Evolutionary conservation across 2,888 invertebrate species (phyloP), one percentile per base, ranked within the genome.

Genomic region (Ophion costatus): DNA sequence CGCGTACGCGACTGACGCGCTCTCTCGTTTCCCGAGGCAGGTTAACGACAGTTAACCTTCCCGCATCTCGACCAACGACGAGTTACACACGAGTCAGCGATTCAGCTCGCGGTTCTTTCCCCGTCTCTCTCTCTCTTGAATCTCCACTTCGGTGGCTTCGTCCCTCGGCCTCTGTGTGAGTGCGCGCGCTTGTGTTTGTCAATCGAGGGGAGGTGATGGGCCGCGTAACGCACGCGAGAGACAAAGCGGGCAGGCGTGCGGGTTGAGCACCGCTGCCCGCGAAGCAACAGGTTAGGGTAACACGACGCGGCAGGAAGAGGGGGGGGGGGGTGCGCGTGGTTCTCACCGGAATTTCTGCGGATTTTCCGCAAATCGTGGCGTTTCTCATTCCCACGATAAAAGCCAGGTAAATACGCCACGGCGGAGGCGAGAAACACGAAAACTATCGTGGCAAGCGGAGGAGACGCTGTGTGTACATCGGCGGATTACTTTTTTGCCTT

Each of bases 41-140:
- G 91, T 91, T 92, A 92, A 91, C 88, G 88, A 88, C 87, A 89
- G 90, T 92, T 92, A 90, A 92, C 92, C 91, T 89, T 87, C 87
- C 84, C 85, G 86, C 86, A 88, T 88, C 87, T 87, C 71, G 45
- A 64, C 69, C 83, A 75, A 81, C 84, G 59, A 81, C 81, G 59
- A 71, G 67, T 82, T 75, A 82, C 51, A 82, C 22, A 63, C 61
- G 20, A 74, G 71, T 57, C 73, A 38, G 63, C 45, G 66, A 73
- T 73, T 57, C 82, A 42, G 61, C 61, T 71, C 82, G 75, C 82
- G 75, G 56, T 75, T 59, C 45, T 57, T 51, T 45, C 20, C 42
- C 51, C 57, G 59, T 38, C 57, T 42, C 57, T 66, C 38, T 57
- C 45, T 42, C 57, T 66, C 38, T 57, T 33, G 38, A 67, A 63